These are phyloP conservation scores for Martes martes DNA, from an alignment of 2,113 vertebrate genomes.

Conservation along the genomic window DNA sequence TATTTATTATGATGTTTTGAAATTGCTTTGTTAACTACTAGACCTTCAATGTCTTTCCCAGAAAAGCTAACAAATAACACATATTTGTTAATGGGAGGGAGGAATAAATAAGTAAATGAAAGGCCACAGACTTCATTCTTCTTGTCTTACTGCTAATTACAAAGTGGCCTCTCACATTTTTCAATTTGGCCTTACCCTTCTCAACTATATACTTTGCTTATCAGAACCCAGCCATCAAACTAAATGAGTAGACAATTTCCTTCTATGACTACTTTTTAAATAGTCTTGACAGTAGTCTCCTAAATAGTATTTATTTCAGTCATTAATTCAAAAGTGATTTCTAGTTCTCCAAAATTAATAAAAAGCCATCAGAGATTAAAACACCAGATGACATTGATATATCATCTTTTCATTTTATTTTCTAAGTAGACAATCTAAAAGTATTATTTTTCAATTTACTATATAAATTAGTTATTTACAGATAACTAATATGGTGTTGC, in stretches of 20 bases:
- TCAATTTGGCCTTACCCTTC: not conserved
- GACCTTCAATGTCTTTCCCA: not conserved
- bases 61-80: not conserved
- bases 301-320: not conserved
- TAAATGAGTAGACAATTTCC: not conserved
- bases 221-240: not conserved
- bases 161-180: not conserved
- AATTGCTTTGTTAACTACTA: not conserved
- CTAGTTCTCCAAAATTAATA: conserved; percentile 3
- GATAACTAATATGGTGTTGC: not conserved
- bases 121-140: not conserved
- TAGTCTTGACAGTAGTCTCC: not conserved
- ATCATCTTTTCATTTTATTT: not conserved
- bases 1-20: not conserved
- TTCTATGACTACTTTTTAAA: conserved; percentile 19
- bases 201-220: not conserved
- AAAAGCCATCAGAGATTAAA: not conserved
- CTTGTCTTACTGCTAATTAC: not conserved
- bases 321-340: not conserved
- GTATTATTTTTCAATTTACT: not conserved
- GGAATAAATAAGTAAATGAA: not conserved
- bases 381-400: not conserved
- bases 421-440: not conserved
- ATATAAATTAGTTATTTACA: not conserved
- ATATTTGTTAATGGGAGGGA: not conserved